phyloP scores from a whole-genome alignment of 2,888 invertebrate species.

The Mesorhabditis sp. region DNA sequence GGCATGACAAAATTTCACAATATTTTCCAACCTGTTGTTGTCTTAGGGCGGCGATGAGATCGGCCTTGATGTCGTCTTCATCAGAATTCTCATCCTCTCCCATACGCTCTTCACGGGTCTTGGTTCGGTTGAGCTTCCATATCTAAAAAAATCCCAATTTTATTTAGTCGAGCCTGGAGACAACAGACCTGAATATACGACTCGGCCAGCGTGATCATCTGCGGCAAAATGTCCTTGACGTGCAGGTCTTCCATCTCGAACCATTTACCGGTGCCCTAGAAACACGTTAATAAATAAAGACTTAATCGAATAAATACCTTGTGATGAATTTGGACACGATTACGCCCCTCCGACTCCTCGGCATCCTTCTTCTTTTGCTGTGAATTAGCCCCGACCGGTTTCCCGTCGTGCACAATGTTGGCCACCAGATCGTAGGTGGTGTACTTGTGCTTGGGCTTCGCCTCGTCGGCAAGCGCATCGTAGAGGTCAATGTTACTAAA shows the following conservation, averaged over 20 bases:
- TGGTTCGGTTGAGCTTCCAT: constrained; percentile 53
- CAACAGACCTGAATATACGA: constrained; percentile 83
- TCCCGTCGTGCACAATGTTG: constrained; percentile 97
- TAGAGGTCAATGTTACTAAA: constrained; percentile 91
- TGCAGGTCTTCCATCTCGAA: constrained; percentile 90
- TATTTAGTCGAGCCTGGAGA: neutral
- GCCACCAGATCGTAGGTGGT: constrained; percentile 95
- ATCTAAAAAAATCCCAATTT: constrained; percentile 24
- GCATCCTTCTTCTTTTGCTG: neutral
- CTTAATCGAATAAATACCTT: neutral
- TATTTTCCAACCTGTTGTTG: too few relatives aligned
- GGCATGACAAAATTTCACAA: too few relatives aligned
- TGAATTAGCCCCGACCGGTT: constrained; percentile 65
- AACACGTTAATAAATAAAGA: neutral
- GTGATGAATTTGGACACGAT: neutral
- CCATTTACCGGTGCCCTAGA: constrained; percentile 76
- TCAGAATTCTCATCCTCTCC: constrained; percentile 30
- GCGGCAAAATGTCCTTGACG: constrained; percentile 93
- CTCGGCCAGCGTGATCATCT: constrained; percentile 98
- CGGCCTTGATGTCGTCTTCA: neutral
- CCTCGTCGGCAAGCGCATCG: constrained; percentile 83
- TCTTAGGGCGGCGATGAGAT: too few relatives aligned
- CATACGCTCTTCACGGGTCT: constrained; percentile 51
- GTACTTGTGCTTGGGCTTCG: constrained; percentile 66
- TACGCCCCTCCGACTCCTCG: neutral